Evolutionary conservation across 1,140 invertebrate species (phyloP).

Genomic region (Leucophenga varia): DNA sequence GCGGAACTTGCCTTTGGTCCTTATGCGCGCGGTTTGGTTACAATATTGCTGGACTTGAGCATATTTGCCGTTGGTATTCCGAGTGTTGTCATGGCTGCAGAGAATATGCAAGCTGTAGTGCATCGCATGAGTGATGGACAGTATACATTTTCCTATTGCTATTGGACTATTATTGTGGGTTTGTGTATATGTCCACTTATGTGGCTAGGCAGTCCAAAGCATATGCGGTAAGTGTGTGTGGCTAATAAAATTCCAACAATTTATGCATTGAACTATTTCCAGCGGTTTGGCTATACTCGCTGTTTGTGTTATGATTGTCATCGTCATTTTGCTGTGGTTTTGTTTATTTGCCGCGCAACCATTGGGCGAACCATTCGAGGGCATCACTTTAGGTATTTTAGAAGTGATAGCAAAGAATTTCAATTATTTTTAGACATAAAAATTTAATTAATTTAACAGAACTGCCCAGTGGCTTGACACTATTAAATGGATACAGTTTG

Average conservation of each 20-base stretch:
- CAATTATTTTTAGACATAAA: slow-evolving; percentile 1
- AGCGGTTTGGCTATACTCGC: slow-evolving; percentile 64
- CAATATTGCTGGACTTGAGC: slow-evolving; percentile 69
- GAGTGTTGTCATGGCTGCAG: slow-evolving; percentile 74
- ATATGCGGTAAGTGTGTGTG: slow-evolving; percentile 74
- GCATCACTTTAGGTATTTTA: slow-evolving; percentile 33
- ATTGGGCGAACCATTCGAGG: slow-evolving; percentile 40
- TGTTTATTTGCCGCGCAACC: slow-evolving; percentile 37
- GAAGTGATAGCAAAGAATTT: not conserved
- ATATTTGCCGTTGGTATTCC: slow-evolving; percentile 75
- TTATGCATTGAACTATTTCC: too few species aligned
- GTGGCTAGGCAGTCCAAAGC: slow-evolving; percentile 81
- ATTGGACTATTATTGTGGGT: slow-evolving; percentile 73
- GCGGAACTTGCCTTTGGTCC: slow-evolving; percentile 71
- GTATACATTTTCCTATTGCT: slow-evolving; percentile 72
- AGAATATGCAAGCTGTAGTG: slow-evolving; percentile 74
- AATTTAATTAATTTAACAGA: slow-evolving; percentile 17
- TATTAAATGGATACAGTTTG: slow-evolving; percentile 62
- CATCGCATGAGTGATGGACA: slow-evolving; percentile 63
- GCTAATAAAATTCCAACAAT: too few species aligned
- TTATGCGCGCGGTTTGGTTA: slow-evolving; percentile 62
- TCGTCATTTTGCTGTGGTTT: slow-evolving; percentile 62
- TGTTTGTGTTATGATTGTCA: slow-evolving; percentile 61
- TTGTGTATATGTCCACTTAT: slow-evolving; percentile 71
- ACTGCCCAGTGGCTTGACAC: slow-evolving; percentile 55